Evolutionary conservation across 1,140 invertebrate species (phyloP).

Genomic region (Neotoxoptera formosana): DNA sequence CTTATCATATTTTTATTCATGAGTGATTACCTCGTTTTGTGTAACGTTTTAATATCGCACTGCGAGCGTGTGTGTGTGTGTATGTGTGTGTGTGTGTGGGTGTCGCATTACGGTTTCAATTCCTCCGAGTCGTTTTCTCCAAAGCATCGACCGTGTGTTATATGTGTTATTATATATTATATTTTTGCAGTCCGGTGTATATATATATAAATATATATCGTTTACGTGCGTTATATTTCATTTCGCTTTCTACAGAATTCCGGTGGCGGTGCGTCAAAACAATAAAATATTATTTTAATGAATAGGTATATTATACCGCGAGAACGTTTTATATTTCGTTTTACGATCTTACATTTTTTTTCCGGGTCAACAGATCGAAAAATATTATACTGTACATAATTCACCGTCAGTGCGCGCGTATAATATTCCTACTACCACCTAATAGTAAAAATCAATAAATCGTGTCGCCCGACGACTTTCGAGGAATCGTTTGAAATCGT

Average conservation of each 20-base stretch:
- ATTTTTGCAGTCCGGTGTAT: background rate
- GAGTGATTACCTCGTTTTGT: slow-evolving; percentile 23
- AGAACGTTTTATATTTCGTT: background rate
- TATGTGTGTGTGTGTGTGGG: too few relatives aligned
- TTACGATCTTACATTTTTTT: background rate
- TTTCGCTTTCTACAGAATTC: background rate
- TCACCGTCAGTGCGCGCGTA: background rate
- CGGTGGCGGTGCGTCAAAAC: background rate
- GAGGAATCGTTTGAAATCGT: background rate
- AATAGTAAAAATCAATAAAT: slow-evolving; percentile 20
- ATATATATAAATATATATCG: too few relatives aligned
- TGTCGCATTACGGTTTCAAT: slow-evolving; percentile 27
- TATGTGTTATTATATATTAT: too few relatives aligned
- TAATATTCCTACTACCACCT: background rate
- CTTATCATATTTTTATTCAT: slow-evolving; percentile 38
- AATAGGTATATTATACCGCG: background rate
- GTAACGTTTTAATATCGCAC: slow-evolving; percentile 17
- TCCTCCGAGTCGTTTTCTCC: background rate
- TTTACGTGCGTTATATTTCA: background rate
- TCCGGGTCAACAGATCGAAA: slow-evolving; percentile 5
- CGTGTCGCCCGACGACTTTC: background rate
- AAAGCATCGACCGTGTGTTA: background rate
- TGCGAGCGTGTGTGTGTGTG: background rate
- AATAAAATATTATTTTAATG: slow-evolving; percentile 20
- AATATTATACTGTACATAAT: background rate